phyloP scores from a whole-genome alignment of 2,113 vertebrate genomes.

The Oncorhynchus tshawytscha region DNA sequence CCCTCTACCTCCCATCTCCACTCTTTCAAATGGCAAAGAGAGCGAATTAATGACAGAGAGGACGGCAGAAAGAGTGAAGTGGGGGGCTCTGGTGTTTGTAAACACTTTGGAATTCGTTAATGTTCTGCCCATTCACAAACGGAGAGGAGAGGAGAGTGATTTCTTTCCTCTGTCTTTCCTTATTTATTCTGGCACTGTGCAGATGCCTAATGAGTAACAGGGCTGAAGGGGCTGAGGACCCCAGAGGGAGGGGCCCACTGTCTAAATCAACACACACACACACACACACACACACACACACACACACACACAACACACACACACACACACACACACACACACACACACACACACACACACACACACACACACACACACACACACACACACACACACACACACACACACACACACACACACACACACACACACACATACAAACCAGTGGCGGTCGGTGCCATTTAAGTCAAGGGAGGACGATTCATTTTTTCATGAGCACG shows the following conservation, averaged over 20 bases:
- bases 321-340: conserved; percentile 14
- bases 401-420: background rate
- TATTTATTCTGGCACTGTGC: conserved; percentile 75
- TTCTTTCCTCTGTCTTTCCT: conserved; percentile 55
- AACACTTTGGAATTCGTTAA: conserved; percentile 71
- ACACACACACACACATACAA: conserved; percentile 15
- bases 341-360: conserved; percentile 8
- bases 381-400: conserved; percentile 17
- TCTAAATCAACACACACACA: conserved; percentile 31
- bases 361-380: conserved; percentile 1
- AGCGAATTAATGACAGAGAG: conserved; percentile 33
- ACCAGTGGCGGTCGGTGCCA: background rate
- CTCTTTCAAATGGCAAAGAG: conserved; percentile 31
- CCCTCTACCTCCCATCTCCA: conserved; percentile 10
- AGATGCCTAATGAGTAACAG: conserved; percentile 72
- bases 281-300: conserved; percentile 10
- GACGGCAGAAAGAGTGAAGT: conserved; percentile 40
- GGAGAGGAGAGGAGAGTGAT: conserved; percentile 13
- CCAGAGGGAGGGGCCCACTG: conserved; percentile 43
- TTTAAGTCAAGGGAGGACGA: too few species aligned
- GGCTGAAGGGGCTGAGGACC: conserved; percentile 59
- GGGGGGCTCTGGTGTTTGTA: conserved; percentile 58
- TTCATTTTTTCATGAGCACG: too few species aligned
- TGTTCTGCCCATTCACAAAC: conserved; percentile 64
- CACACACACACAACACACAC: background rate